Conservation (phyloP, 2,797 vertebrate species). For the Macropodus opercularis region DNA sequence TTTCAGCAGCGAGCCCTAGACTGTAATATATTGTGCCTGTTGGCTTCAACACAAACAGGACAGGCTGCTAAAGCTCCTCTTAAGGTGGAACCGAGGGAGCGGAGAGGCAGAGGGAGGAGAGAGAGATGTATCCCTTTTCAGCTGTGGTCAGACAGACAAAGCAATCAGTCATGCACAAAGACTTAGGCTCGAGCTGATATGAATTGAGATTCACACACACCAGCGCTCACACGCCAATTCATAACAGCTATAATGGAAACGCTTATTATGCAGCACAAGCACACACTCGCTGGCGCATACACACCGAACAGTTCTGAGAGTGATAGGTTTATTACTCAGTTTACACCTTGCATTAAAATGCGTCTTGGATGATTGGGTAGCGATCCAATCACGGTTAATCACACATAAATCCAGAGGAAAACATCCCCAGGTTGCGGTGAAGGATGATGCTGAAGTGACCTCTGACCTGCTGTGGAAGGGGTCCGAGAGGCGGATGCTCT, state of each 20-base stretch:
- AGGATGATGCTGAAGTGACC: not conserved
- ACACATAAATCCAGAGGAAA: conserved; percentile 51
- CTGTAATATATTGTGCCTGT: conserved; percentile 89
- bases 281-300: conserved; percentile 3
- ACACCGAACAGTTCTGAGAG: conserved; percentile 39
- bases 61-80: conserved; percentile 85
- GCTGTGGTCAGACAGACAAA: conserved; percentile 77
- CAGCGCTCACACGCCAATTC: conserved; percentile 43
- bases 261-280: conserved; percentile 18
- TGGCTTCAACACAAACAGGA: conserved; percentile 89
- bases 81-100: conserved; percentile 85
- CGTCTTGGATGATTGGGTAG: conserved; percentile 22
- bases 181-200: conserved; percentile 70
- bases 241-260: conserved; percentile 44
- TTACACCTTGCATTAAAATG: conserved; percentile 52
- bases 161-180: conserved; percentile 78
- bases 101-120: conserved; percentile 20
- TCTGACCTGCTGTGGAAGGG: conserved; percentile 17
- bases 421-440: conserved; percentile 15
- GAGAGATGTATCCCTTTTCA: conserved; percentile 73
- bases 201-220: conserved; percentile 61
- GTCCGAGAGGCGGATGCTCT: conserved; percentile 18
- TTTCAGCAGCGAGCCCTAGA: conserved; percentile 87
- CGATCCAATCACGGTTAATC: conserved; percentile 43
- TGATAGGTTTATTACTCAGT: conserved; percentile 62